Base-by-base conservation (phyloP, 2,113 vertebrate species). In the Speoplatyrhinus poulsoni region DNA sequence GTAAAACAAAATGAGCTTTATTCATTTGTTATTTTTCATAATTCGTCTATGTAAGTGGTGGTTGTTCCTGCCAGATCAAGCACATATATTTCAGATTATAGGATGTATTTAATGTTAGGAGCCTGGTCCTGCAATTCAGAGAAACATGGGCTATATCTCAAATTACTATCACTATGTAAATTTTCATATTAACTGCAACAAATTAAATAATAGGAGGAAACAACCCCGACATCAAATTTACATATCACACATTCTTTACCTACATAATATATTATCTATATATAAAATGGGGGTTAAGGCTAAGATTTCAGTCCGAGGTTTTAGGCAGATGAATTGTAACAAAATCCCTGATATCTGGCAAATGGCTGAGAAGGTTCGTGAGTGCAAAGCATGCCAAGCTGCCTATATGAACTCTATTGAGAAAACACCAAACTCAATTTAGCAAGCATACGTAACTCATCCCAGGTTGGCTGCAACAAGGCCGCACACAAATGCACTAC, bases 261-360 rank as follows among this genome's bases (percentile, higher is more conserved):
- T 41, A 41, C 36, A 41, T 41, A 41, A 26, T 41, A 41, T 12
- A 19, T 65, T 87, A 69, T 80, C 19, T 72, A 49, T 79, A 76
- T 74, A 85, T 67, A 90, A 87, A 85, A 84, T 85, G 79, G 89
- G 67, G 84, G 83, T 92, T 93, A 93, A 93, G 92, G 92, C 92
- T 92, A 89, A 87, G 83, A 85, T 87, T 90, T 88, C 83, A 85
- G 82, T 89, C 77, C 77, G 80, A 88, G 88, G 89, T 88, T 78
- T 87, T 76, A 88, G 89, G 87, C 84, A 82, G 75, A 88, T 90
- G 84, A 91, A 85, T 74, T 77, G 76, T 90, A 89, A 88, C 75
- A 74, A 91, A 87, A 91, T 93, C 92, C 92, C 92, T 93, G 92
- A 93, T 91, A 90, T 91, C 84, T 89, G 88, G 89, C 83, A 84